Conservation (phyloP, 2,797 vertebrate species). For the Phrynocephalus vlangalii region DNA sequence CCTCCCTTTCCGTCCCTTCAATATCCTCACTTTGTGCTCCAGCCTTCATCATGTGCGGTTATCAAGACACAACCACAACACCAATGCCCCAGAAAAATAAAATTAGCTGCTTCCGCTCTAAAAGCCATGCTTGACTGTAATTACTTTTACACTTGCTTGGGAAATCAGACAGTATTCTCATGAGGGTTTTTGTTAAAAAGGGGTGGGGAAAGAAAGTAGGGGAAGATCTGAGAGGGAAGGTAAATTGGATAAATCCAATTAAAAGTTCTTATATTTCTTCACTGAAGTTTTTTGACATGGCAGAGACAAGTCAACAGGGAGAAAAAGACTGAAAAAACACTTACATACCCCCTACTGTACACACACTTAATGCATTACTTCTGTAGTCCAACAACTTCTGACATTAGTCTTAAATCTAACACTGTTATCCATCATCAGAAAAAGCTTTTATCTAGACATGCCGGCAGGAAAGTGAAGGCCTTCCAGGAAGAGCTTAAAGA, state of each 20-base stretch:
- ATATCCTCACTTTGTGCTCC: constrained; percentile 41
- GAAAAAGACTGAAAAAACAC: too few relatives aligned
- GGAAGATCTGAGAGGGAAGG: constrained; percentile 48
- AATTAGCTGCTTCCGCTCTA: constrained; percentile 66
- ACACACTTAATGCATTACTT: constrained; percentile 29
- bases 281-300: constrained; percentile 53
- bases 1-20: constrained; percentile 40
- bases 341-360: too few relatives aligned
- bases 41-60: constrained; percentile 34
- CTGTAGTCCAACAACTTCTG: constrained; percentile 55
- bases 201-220: neutral
- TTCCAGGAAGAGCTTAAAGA: constrained; percentile 50
- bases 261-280: constrained; percentile 53
- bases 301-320: neutral
- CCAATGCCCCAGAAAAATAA: constrained; percentile 62
- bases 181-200: constrained; percentile 61
- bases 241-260: constrained; percentile 61
- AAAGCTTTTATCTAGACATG: constrained; percentile 45
- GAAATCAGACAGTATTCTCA: constrained; percentile 69
- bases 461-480: constrained; percentile 45
- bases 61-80: constrained; percentile 62
- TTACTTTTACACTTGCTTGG: constrained; percentile 72
- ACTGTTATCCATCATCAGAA: constrained; percentile 49
- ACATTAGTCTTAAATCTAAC: constrained; percentile 45
- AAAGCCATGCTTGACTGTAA: constrained; percentile 70